A percentile compares a stretch with the other conserved stretches of the same genome.
phyloP scores from a whole-genome alignment of 2,113 vertebrate species.

The Cottus gobio region DNA sequence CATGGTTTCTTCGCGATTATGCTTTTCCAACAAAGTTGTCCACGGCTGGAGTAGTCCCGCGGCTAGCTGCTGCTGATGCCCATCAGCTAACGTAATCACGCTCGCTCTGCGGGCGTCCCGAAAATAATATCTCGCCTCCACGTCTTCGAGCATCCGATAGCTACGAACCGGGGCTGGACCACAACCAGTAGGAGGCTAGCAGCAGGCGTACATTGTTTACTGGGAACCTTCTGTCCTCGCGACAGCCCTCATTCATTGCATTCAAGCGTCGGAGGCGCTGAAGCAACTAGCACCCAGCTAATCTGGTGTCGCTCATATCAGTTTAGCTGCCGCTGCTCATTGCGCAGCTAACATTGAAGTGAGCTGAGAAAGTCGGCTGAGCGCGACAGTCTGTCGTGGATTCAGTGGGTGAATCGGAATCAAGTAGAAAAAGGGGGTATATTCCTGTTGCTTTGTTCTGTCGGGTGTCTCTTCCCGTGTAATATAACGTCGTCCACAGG shows the following conservation, averaged over 20 bases:
- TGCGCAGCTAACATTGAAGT: slow-evolving; percentile 69
- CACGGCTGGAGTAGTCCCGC: slow-evolving; percentile 9
- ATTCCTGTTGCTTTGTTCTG: not conserved
- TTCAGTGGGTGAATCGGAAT: not conserved
- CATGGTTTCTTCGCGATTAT: slow-evolving; percentile 42
- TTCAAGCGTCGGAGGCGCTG: slow-evolving; percentile 3
- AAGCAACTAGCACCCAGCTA: slow-evolving; percentile 56
- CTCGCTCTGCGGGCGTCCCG: not conserved
- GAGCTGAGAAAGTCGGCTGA: slow-evolving; percentile 10
- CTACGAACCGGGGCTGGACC: not conserved
- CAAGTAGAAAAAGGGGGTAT: not conserved
- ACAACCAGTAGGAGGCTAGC: slow-evolving; percentile 38
- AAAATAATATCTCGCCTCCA: slow-evolving; percentile 1
- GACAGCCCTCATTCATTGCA: slow-evolving; percentile 67
- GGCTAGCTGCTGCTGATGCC: not conserved
- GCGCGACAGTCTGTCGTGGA: not conserved
- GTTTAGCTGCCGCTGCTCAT: slow-evolving; percentile 48
- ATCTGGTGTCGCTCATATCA: slow-evolving; percentile 39
- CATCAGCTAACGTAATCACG: slow-evolving; percentile 9
- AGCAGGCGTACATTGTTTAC: slow-evolving; percentile 34
- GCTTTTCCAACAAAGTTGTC: slow-evolving; percentile 53
- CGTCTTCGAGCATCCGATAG: not conserved
- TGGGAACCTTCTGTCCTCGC: slow-evolving; percentile 15
- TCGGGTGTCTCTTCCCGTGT: not conserved
- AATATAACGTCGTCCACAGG: slow-evolving; percentile 52